Percentiles rank a stretch among this genome's conserved stretches.
Conservation (phyloP, 2,113 vertebrate genomes). For the Phoenicopterus ruber region DNA sequence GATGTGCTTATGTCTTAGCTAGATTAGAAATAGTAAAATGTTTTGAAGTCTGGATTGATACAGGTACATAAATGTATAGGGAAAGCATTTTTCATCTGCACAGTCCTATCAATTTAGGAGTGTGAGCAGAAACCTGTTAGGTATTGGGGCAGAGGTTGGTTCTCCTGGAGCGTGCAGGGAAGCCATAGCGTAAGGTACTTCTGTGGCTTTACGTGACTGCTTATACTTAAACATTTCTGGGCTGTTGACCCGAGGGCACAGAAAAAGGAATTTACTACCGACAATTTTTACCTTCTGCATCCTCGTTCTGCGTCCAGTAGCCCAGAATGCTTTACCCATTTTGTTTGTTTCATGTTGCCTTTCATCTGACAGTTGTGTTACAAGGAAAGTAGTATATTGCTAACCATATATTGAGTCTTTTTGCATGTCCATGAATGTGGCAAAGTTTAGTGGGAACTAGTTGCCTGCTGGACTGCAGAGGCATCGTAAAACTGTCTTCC, state of each 20-base stretch:
- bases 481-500: constrained; percentile 64
- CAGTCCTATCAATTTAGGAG: neutral
- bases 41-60: neutral
- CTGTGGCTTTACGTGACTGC: neutral
- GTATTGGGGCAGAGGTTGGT: neutral
- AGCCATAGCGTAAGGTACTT: neutral
- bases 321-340: neutral
- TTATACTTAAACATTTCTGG: neutral
- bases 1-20: neutral
- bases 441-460: constrained; percentile 57
- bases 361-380: neutral
- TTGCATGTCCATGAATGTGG: constrained; percentile 69
- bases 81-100: neutral
- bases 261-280: neutral
- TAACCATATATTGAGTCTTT: constrained; percentile 75
- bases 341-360: neutral
- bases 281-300: neutral
- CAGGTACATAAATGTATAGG: neutral
- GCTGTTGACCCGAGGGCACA: neutral
- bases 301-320: neutral
- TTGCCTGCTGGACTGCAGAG: constrained; percentile 68
- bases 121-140: neutral
- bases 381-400: constrained; percentile 27
- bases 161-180: neutral
- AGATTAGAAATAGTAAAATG: neutral